Base-by-base conservation (phyloP, 2,113 vertebrate genomes). In the Tychaedon coryphoeus region DNA sequence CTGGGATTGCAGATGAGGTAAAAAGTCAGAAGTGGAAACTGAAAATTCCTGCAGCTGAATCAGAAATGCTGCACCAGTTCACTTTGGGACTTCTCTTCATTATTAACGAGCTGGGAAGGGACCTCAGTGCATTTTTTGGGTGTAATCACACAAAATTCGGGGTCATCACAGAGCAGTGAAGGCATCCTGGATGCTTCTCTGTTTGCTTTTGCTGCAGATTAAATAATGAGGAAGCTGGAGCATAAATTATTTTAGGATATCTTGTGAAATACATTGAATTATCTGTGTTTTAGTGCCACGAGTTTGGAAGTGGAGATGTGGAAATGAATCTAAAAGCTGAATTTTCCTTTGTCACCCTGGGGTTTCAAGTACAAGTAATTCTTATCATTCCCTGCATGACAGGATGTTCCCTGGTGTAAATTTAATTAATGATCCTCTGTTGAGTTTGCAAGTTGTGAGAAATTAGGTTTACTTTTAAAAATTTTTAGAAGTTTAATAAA, bases 121-220 rank as follows among this genome's bases (percentile, higher is more conserved):
- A 47, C n/a, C 4, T 2, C 29, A 34, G 11, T 3, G 58, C 31
- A 4, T 4, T 36, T 67, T 54, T 1, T 6, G 33, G 15, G 47
- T 31, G 51, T 3, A 19, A 33, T 20, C 24, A 29, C 50, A 51
- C 50, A 29, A 51, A 51, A 51, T 51, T 51, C 29, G 9, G 54
- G 5, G 23, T 64, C 13, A 33, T 36, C 12, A 2, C 42, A 3
- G 8, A 34, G 11, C 53, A 47, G 0, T 18, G 51, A 29, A 73
- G 26, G 26, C 33, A 76, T 24, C 40, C 14, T 29, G 18, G 40
- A 10, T 23, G 34, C 29, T 81, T 19, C 56, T 57, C 50, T 60
- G 29, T 34, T 91, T 50, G 33, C 34, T 58, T 77, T 43, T 34
- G 45, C 54, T 73, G 14, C 45, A 47, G 19, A 19, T 2, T 25